Evolutionary conservation across 2,888 invertebrate species (phyloP), one percentile per base, ranked within the genome.

Genomic region (Andrena minutula): DNA sequence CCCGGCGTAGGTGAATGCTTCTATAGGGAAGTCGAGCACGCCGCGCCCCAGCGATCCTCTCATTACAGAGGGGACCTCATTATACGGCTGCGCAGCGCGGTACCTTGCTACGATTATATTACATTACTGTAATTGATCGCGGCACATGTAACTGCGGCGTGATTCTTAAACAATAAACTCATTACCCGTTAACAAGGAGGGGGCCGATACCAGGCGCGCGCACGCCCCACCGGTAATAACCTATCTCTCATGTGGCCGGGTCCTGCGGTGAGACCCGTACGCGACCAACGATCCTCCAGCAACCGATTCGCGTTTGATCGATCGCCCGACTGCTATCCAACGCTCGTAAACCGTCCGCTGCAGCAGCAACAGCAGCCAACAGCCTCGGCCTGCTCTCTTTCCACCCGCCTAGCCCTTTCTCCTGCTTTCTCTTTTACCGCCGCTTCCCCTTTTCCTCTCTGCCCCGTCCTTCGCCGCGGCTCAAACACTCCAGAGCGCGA

Each of bases 111-210:
- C 90, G 89, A 91, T 92, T 92, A 92, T 89, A 91, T 92, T 92
- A 91, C 91, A 90, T 93, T 90, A 91, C 90, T 92, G 91, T 91
- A 92, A 92, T 92, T 91, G 91, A 92, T 92, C 88, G 90, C 86
- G 75, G 88, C 90, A 89, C 89, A 89, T 88, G 86, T 90, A 89
- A 88, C 90, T 88, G 82, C 76, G 80, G 88, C 89, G 87, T 86
- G 89, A 90, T 89, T 90, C 89, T 89, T 87, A 89, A 91, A 92
- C 91, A 92, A 93, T 92, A 92, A 92, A 91, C 91, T 91, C 90
- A 91, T 92, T 92, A 92, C 83, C 81, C 82, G 85, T 87, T 88
- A 90, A 90, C 90, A 86, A 89, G 89, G 86, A 85, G 82, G 85
- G 83, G 80, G 76, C 79, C 84, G 85, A 79, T 83, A 84, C 41